These are phyloP conservation scores for Cydia pomonella DNA, from an alignment of 1,140 invertebrate species.

Conservation along the genomic window DNA sequence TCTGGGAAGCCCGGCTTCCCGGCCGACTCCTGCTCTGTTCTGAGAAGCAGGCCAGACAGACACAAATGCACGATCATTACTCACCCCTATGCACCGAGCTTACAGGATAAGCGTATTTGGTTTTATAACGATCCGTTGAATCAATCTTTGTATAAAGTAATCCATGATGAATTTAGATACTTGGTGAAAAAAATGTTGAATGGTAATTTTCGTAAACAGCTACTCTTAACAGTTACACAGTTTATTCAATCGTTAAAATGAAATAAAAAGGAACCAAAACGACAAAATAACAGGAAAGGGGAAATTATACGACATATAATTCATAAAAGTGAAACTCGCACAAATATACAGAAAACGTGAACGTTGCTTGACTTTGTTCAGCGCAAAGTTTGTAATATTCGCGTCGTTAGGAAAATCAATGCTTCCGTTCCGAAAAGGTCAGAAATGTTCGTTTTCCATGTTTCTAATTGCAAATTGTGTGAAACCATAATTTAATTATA, in stretches of 20 bases:
- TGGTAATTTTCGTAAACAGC: too few relatives aligned
- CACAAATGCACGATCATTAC: conserved; percentile 14
- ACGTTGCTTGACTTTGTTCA: too few relatives aligned
- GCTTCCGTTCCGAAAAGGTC: background rate
- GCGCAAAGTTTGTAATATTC: too few relatives aligned
- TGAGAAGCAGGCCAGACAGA: conserved; percentile 41
- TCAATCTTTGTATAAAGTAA: background rate
- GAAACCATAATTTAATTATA: conserved; percentile 13
- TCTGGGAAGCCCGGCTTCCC: conserved; percentile 42
- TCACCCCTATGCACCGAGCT: conserved; percentile 11
- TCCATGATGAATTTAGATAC: background rate
- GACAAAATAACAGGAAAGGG: too few relatives aligned
- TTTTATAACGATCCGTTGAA: conserved; percentile 1
- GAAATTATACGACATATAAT: too few relatives aligned
- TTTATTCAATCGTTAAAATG: too few relatives aligned
- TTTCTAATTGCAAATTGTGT: conserved; percentile 18
- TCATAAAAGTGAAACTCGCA: too few relatives aligned
- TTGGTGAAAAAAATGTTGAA: background rate
- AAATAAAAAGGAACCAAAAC: too few relatives aligned
- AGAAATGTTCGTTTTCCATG: background rate
- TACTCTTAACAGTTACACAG: too few relatives aligned
- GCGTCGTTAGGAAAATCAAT: background rate
- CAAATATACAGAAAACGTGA: too few relatives aligned
- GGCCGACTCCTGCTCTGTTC: conserved; percentile 47
- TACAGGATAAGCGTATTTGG: conserved; percentile 9